Conservation (phyloP, 2,888 invertebrate genomes). For the Lomographa bimaculata region DNA sequence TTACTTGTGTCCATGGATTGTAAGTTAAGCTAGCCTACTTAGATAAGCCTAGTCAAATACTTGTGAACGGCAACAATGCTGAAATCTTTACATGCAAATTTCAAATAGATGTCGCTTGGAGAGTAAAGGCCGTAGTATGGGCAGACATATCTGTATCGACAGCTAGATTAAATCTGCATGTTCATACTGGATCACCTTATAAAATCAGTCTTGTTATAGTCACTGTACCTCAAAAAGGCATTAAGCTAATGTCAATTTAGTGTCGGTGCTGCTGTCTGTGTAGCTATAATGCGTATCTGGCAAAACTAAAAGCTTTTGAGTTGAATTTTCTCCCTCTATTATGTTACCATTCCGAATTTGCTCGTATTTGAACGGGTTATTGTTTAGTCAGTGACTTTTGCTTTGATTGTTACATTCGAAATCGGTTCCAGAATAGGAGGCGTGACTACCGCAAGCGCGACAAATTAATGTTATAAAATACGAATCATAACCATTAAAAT, state of each 20-base stretch:
- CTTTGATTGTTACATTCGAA: slow-evolving; percentile 49
- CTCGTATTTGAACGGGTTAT: slow-evolving; percentile 22
- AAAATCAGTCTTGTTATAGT: slow-evolving; percentile 33
- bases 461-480: slow-evolving; percentile 49
- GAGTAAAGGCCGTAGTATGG: not conserved
- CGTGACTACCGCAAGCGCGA: slow-evolving; percentile 62
- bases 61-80: slow-evolving; percentile 52
- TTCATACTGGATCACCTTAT: slow-evolving; percentile 1
- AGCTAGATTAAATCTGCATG: slow-evolving; percentile 2
- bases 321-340: slow-evolving; percentile 63
- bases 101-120: slow-evolving; percentile 9
- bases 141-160: not conserved
- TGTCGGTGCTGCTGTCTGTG: slow-evolving; percentile 66
- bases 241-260: slow-evolving; percentile 60
- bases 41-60: slow-evolving; percentile 45
- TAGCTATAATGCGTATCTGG: slow-evolving; percentile 71
- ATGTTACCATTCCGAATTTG: slow-evolving; percentile 66
- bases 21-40: slow-evolving; percentile 47
- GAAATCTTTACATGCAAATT: slow-evolving; percentile 7
- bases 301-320: slow-evolving; percentile 70
- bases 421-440: slow-evolving; percentile 70
- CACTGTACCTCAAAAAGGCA: slow-evolving; percentile 56
- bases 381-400: slow-evolving; percentile 14
- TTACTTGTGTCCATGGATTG: slow-evolving; percentile 29
- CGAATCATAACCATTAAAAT: slow-evolving; percentile 50